Evolutionary conservation across 2,888 invertebrate genomes (phyloP), one percentile per base, ranked within the genome.

Genomic region (Catotricha subobsoleta): DNA sequence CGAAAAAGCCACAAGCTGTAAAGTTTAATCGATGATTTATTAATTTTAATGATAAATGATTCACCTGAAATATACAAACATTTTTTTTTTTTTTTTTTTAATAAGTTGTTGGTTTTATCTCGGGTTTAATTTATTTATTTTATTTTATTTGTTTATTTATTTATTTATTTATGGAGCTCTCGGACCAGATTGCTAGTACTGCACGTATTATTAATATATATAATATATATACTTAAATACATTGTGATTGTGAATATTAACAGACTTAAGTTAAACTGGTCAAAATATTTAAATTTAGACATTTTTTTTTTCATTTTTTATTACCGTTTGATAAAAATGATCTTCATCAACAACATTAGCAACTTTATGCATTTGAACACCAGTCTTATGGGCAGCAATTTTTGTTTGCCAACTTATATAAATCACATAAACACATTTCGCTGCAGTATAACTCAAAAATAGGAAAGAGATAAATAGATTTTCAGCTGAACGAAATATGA

Each of bases 1-100:
- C 58, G 35, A 63, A 63, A 44, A 62, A 63, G 10, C 62, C 62
- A 44, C 62, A 60, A n/a, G 63, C 62, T 1, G 61, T 58, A 47
- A 63, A 62, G 45, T 61, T 58, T 4, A 61, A 54, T 1, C 57
- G 54, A 48, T 63, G 62, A 48, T 62, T 63, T 5, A 63, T 51
- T 40, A 63, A 44, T 43, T 63, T 63, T 27, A 63, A 47, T 3
- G 62, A 63, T 33, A 63, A 51, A 47, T 63, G 63, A 49, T 63
- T 63, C 1, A 56, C 51, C 56, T 57, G n/a, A 18, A 21, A 19
- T n/a, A n/a, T n/a, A n/a, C n/a, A n/a, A n/a, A n/a, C n/a, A n/a
- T n/a, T n/a, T n/a, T n/a, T n/a, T n/a, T n/a, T n/a, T n/a, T n/a
- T n/a, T n/a, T n/a, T n/a, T n/a, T n/a, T n/a, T n/a, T n/a, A n/a